Evolutionary conservation across 2,888 invertebrate species (phyloP).

Genomic region (Drosophila percnosoma): DNA sequence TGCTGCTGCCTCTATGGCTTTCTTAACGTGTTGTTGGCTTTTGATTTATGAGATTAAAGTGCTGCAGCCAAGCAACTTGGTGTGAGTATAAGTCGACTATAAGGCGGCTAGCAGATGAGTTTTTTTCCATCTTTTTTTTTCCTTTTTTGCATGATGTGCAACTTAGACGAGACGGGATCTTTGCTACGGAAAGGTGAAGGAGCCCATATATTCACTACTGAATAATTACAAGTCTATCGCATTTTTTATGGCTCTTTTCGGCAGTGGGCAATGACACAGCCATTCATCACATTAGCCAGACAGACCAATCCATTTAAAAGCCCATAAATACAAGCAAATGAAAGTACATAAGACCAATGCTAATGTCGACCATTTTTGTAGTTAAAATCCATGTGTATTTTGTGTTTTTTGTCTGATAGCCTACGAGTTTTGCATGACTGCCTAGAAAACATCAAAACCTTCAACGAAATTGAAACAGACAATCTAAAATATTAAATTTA

Average conservation of each 20-base stretch:
- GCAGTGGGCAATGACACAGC: conserved; percentile 34
- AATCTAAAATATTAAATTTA: not conserved
- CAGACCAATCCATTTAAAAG: conserved; percentile 69
- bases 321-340: conserved; percentile 41
- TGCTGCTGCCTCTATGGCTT: conserved; percentile 17
- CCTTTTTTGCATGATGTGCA: conserved; percentile 41
- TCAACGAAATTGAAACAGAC: not conserved
- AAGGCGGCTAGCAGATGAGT: conserved; percentile 20
- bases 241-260: conserved; percentile 32
- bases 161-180: conserved; percentile 10
- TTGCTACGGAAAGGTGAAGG: conserved; percentile 10
- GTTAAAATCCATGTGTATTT: conserved; percentile 37
- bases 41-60: conserved; percentile 77
- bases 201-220: conserved; percentile 26
- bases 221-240: conserved; percentile 47
- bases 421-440: conserved; percentile 1
- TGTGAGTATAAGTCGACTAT: conserved; percentile 3
- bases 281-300: conserved; percentile 71
- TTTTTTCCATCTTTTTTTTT: not conserved
- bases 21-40: conserved; percentile 46
- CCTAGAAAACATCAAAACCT: not conserved
- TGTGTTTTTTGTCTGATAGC: conserved; percentile 1
- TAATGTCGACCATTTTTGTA: conserved; percentile 41
- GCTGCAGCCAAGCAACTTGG: conserved; percentile 12
- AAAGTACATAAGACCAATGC: conserved; percentile 1